Evolutionary conservation across 1,140 invertebrate species (phyloP), one percentile per base, ranked within the genome.

Genomic region (Plectus sambesii): DNA sequence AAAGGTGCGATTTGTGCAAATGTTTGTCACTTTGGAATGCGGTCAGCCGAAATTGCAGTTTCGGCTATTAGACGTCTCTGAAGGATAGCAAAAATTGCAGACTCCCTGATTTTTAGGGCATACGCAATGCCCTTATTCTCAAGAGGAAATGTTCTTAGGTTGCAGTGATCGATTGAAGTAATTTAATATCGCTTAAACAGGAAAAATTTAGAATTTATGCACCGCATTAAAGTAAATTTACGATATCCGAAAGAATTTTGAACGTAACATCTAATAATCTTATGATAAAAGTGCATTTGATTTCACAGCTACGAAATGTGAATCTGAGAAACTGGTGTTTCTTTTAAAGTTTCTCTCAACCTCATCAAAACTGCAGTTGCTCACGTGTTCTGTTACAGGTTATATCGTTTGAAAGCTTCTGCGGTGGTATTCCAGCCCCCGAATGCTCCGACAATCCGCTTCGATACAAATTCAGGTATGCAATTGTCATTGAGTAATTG

Each of bases 401-500:
- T 1, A 86, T 85, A 40, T 93, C 88, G 1, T 98, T 96, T 69
- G 79, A 92, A 0, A 94, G 88, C 0, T 99, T 86, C 72, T 98
- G 93, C 67, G 94, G 94, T 47, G 94, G 82, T 63, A 70, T 97
- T 24, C 92, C 92, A 0, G 87, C 90, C 0, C 90, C 92, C 0
- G 90, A 97, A 73, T 82, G 80, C 62, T 93, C 90, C 2, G 82
- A 84, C 60, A 96, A 97, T 72, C 82, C 89, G 2, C 71, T 98
- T 3, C 65, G 92, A 12, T 99, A 99, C 72, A 98, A 97, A 70
- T 99, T 99, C 69, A 93, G 85, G 61, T 74, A n/a, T n/a, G n/a
- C n/a, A n/a, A n/a, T n/a, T 42, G 49, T 22, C 23, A 27, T 15
- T 2, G 17, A n/a, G n/a, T n/a, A n/a, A n/a, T n/a, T n/a, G n/a